Percentiles rank a stretch among this genome's conserved stretches.
phyloP scores from a whole-genome alignment of 2,888 invertebrate species.

The Unio delphinus region DNA sequence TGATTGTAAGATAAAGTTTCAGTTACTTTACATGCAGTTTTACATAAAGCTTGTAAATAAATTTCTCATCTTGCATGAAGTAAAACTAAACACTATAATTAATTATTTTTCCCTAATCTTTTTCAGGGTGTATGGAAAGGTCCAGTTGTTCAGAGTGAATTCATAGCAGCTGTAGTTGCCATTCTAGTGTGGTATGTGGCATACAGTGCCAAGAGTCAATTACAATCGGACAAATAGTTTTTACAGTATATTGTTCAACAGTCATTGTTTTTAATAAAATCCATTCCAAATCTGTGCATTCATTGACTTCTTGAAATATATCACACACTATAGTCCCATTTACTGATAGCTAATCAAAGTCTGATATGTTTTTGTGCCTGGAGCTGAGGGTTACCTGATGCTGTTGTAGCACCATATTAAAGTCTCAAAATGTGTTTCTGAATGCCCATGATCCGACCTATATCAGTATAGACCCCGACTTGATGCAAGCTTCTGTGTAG shows the following conservation, averaged over 20 bases:
- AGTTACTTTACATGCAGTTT: too few species aligned
- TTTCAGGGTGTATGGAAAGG: slow-evolving; percentile 86
- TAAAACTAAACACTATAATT: slow-evolving; percentile 33
- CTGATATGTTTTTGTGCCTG: too few species aligned
- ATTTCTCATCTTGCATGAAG: not conserved
- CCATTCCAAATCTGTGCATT: not conserved
- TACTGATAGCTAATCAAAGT: too few species aligned
- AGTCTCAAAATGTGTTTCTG: too few species aligned
- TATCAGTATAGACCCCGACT: too few species aligned
- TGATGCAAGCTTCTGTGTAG: too few species aligned
- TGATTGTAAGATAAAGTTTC: too few species aligned
- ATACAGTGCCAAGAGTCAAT: slow-evolving; percentile 79
- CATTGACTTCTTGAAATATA: not conserved
- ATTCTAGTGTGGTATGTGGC: slow-evolving; percentile 89
- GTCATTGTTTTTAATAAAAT: slow-evolving; percentile 12
- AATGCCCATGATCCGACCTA: too few species aligned
- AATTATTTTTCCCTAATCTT: slow-evolving; percentile 9
- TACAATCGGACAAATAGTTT: slow-evolving; percentile 34
- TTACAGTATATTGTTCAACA: slow-evolving; percentile 4
- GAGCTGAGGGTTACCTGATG: too few species aligned
- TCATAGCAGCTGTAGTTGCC: slow-evolving; percentile 86
- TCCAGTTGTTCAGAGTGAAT: slow-evolving; percentile 93
- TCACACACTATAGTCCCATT: too few species aligned
- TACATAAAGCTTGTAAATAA: slow-evolving; percentile 56
- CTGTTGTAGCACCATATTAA: too few species aligned